Evolutionary conservation across 2,113 vertebrate species (phyloP).

Genomic region (Gorsachius goisagi): DNA sequence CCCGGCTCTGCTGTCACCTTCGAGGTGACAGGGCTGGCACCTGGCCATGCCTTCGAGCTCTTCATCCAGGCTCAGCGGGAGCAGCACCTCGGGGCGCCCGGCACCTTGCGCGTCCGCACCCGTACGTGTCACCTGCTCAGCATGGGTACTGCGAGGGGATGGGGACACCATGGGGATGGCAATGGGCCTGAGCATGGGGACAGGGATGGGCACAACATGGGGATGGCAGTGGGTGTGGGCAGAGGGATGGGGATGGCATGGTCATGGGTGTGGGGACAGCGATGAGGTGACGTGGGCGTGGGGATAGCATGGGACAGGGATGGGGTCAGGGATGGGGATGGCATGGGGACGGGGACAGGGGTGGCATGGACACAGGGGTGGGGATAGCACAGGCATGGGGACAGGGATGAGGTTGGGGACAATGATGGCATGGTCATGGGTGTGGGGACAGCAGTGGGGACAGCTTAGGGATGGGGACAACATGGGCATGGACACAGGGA

Average conservation of each 20-base stretch:
- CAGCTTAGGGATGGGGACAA: too few relatives aligned
- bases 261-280: background rate
- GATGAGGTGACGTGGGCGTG: too few relatives aligned
- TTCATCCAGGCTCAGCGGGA: constrained; percentile 19
- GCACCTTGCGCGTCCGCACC: constrained; percentile 30
- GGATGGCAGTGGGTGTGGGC: background rate
- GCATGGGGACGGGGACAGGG: too few relatives aligned
- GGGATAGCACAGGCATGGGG: too few relatives aligned
- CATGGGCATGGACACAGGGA: background rate
- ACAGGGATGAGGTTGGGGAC: background rate
- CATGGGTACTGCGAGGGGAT: fast-evolving
- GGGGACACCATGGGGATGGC: background rate
- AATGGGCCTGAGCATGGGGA: fast-evolving
- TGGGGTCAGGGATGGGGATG: background rate
- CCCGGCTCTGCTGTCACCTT: background rate
- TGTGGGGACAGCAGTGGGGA: background rate
- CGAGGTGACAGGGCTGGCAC: constrained; percentile 21
- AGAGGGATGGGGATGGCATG: background rate
- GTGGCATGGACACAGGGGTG: too few relatives aligned
- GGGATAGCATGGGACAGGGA: too few relatives aligned
- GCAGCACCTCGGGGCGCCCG: background rate
- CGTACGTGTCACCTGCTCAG: background rate
- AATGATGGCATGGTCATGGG: too few relatives aligned
- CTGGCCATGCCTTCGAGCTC: constrained; percentile 1
- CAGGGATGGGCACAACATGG: background rate